Evolutionary conservation across 2,888 invertebrate genomes (phyloP), one percentile per base, ranked within the genome.

Genomic region (Limnephilus auricula): DNA sequence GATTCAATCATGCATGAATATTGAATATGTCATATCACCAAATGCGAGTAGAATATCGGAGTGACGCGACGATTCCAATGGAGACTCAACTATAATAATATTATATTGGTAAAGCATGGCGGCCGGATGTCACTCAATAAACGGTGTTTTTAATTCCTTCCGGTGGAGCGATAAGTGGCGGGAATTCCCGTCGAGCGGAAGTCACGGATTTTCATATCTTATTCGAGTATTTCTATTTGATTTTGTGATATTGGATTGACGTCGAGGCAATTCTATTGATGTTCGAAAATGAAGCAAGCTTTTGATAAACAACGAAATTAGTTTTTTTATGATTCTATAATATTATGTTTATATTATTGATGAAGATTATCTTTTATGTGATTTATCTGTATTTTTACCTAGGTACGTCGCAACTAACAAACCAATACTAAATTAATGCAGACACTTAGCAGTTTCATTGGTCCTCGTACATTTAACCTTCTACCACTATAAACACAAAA

Each of bases 41-140:
- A 80, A 65, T 25, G 65, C 65, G 65, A 65, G 32, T 80, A 80
- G 80, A 80, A 80, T 80, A 80, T 31, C 80, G 32, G 32, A 80
- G 18, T 80, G 80, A 30, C 79, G 79, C 31, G 30, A 65, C 65
- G n/a, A 65, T 31, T 80, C 80, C 13, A 80, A 32, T 32, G 9
- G 80, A 65, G 65, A 25, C 25, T 18, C 65, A 65, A 65, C 65
- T 65, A 65, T 65, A 9, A 37, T 85, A 40, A 37, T 30, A 85
- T 40, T 40, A 30, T 85, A 25, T n/a, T 40, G 40, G 85, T 30
- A 85, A 40, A n/a, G 85, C 40, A 85, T 85, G 37, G 85, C 37
- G 84, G 85, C 40, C 85, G 85, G 85, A 85, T 40, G 40, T 40
- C 85, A 85, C 85, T 85, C 85, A 85, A 85, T 85, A 34, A 85